Conservation (phyloP, 35 echinoderm and acorn worm genomes). For the Heliocidaris erythrogramma region DNA sequence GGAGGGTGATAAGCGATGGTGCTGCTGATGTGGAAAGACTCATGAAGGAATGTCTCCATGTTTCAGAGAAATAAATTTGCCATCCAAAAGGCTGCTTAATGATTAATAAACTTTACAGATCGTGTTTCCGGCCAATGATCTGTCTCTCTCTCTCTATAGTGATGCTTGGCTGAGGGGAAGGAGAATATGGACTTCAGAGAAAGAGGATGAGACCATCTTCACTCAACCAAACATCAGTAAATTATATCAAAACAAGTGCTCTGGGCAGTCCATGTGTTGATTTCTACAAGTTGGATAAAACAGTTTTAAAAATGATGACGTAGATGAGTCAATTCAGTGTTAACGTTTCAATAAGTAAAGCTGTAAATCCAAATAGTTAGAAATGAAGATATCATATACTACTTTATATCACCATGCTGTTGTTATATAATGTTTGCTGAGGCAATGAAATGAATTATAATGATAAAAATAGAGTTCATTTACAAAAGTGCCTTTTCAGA, state of each 20-base stretch:
- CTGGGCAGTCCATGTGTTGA: too few relatives aligned
- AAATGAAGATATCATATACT: too few relatives aligned
- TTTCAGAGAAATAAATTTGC: background rate
- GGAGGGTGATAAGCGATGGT: background rate
- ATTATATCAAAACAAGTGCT: background rate
- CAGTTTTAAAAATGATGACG: too few relatives aligned
- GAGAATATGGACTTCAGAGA: background rate
- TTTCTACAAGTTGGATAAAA: too few relatives aligned
- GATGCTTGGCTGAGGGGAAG: background rate
- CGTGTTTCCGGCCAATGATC: background rate
- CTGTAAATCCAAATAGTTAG: too few relatives aligned
- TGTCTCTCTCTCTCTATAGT: background rate
- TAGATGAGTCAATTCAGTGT: too few relatives aligned
- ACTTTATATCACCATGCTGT: too few relatives aligned
- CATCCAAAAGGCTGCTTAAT: slow-evolving; percentile 23
- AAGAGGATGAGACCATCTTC: background rate
- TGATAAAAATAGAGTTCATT: too few relatives aligned
- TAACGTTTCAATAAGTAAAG: too few relatives aligned
- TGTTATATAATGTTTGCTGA: too few relatives aligned
- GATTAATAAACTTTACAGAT: slow-evolving; percentile 8
- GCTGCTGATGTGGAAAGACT: background rate
- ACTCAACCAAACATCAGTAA: background rate
- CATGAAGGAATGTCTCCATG: background rate
- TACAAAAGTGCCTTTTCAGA: too few relatives aligned
- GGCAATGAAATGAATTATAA: too few relatives aligned